phyloP scores from a whole-genome alignment of 2,888 invertebrate species.

The Leptodirus hochenwartii region DNA sequence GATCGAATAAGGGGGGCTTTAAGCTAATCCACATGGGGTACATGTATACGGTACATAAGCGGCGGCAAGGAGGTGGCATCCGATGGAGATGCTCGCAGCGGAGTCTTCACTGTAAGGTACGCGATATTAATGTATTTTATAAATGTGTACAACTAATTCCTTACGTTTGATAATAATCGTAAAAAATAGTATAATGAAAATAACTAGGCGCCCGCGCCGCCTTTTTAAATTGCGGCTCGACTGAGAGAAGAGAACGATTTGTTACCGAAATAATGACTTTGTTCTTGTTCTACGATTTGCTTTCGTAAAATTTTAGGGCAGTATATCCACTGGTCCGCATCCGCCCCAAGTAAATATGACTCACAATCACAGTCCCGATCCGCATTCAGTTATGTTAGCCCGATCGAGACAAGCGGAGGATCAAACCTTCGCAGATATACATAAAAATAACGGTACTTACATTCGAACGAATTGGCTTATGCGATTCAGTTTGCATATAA shows the following conservation, averaged over 20 bases:
- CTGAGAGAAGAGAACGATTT: no score
- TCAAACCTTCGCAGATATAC: no score
- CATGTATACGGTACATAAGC: conserved; percentile 31
- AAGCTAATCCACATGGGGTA: conserved; percentile 29
- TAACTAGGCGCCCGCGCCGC: no score
- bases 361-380: conserved; percentile 29
- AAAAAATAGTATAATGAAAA: no score
- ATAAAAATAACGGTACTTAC: conserved; percentile 8
- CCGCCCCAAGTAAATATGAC: conserved; percentile 25
- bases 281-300: no score
- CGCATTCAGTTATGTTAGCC: conserved; percentile 25
- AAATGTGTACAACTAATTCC: background rate
- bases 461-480: no score
- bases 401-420: conserved; percentile 18
- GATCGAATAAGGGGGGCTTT: conserved; percentile 30
- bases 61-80: conserved; percentile 24
- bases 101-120: conserved; percentile 26
- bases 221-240: no score
- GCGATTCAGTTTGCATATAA: conserved; percentile 1
- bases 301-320: conserved; percentile 20
- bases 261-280: no score
- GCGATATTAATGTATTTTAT: background rate
- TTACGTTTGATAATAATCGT: background rate
- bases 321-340: conserved; percentile 24
- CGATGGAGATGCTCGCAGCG: conserved; percentile 30